A percentile compares a stretch with the other conserved stretches of the same genome.
Evolutionary conservation across 2,113 vertebrate species (phyloP).

Genomic region (Scomber japonicus): DNA sequence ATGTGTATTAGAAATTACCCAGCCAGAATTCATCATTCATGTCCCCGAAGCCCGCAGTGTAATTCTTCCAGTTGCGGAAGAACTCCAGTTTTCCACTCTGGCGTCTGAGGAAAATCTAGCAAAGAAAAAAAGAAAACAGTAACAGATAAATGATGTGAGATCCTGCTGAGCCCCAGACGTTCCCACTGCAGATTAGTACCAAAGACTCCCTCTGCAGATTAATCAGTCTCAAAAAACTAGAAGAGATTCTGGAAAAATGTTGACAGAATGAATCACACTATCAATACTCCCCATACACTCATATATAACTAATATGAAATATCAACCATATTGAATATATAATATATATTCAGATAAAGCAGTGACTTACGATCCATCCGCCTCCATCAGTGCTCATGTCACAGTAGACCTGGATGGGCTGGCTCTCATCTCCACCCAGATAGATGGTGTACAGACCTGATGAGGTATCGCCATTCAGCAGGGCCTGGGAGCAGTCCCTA

Average conservation of each 20-base stretch:
- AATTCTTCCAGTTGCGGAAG: constrained; percentile 96
- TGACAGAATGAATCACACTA: too few relatives aligned
- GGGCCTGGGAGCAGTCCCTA: constrained; percentile 94
- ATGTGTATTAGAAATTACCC: constrained; percentile 81
- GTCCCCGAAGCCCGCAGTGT: constrained; percentile 93
- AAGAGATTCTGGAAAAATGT: too few relatives aligned
- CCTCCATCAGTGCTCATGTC: constrained; percentile 96
- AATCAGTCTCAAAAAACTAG: too few relatives aligned
- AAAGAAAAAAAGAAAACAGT: background rate
- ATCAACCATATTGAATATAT: too few relatives aligned
- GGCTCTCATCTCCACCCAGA: constrained; percentile 89
- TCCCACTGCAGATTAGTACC: background rate
- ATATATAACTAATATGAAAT: too few relatives aligned
- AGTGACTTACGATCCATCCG: constrained; percentile 95
- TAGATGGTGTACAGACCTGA: constrained; percentile 94
- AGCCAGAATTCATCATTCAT: constrained; percentile 96
- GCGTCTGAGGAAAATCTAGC: constrained; percentile 93
- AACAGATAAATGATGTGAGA: background rate
- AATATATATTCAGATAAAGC: background rate
- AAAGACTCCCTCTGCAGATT: too few relatives aligned
- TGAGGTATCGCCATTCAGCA: constrained; percentile 91
- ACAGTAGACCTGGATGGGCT: constrained; percentile 92
- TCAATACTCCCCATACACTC: too few relatives aligned
- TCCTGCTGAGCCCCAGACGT: too few relatives aligned
- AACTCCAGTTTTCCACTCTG: constrained; percentile 93